Percentiles rank a stretch among this genome's conserved stretches.
Evolutionary conservation across 2,797 vertebrate species (phyloP).

Genomic region (Anguilla anguilla): DNA sequence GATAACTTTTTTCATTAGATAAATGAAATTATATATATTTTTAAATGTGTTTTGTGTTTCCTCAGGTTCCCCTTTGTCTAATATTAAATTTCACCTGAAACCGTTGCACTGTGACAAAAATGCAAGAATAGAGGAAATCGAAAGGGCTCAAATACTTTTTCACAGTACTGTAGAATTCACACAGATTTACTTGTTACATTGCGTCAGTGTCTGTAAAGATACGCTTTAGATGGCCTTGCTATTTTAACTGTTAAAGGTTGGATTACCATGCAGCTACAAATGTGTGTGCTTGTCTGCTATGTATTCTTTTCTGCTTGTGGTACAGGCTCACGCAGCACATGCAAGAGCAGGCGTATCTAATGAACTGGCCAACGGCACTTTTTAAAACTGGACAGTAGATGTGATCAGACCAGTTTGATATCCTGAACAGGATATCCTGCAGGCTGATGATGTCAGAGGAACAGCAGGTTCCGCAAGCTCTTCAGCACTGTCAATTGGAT

Average conservation of each 20-base stretch:
- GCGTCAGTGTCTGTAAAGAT: background rate
- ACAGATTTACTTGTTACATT: background rate
- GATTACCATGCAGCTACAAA: background rate
- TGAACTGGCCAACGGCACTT: background rate
- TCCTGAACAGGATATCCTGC: background rate
- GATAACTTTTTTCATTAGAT: too few relatives aligned
- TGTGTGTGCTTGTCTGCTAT: background rate
- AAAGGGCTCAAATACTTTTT: background rate
- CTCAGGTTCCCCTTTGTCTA: too few relatives aligned
- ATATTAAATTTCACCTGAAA: too few relatives aligned
- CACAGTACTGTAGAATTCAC: background rate
- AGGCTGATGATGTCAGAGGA: background rate
- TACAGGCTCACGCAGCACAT: too few relatives aligned
- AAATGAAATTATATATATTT: too few relatives aligned
- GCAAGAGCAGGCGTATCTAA: background rate
- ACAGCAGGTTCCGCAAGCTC: background rate
- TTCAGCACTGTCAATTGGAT: background rate
- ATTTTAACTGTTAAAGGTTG: background rate
- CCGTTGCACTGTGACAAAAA: too few relatives aligned
- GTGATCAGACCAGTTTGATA: background rate
- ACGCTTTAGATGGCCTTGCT: conserved; percentile 7
- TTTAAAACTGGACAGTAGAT: background rate
- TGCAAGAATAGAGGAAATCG: too few relatives aligned
- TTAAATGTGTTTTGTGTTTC: too few relatives aligned
- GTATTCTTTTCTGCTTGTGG: background rate